Evolutionary conservation across 1,140 invertebrate genomes (phyloP).

Genomic region (Cydia splendana): DNA sequence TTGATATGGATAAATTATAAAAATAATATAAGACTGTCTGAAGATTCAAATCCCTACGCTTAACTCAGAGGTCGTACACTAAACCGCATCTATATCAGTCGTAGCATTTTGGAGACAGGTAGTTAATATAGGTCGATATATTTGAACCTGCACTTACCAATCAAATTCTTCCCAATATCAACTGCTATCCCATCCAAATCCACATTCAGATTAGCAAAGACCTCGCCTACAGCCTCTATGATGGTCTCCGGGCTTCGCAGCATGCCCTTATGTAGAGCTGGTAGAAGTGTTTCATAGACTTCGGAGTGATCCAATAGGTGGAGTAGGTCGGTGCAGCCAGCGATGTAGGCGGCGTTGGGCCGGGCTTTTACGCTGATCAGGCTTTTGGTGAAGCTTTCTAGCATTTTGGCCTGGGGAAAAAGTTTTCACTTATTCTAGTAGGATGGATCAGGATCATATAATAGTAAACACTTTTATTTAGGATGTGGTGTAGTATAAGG

Average conservation of each 20-base stretch:
- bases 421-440: neutral
- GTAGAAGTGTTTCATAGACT: conserved; percentile 88
- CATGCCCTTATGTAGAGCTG: conserved; percentile 94
- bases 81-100: too few relatives aligned
- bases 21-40: too few relatives aligned
- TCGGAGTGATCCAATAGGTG: conserved; percentile 84
- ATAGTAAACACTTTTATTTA: too few relatives aligned
- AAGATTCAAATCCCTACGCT: too few relatives aligned
- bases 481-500: too few relatives aligned
- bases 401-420: conserved; percentile 80
- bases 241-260: conserved; percentile 96
- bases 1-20: too few relatives aligned
- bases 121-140: too few relatives aligned
- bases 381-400: conserved; percentile 90
- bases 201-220: conserved; percentile 86
- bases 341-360: conserved; percentile 85
- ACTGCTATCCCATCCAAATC: conserved; percentile 90
- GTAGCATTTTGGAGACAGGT: too few relatives aligned
- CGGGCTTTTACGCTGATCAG: conserved; percentile 90
- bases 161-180: conserved; percentile 91
- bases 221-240: conserved; percentile 88
- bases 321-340: conserved; percentile 84
- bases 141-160: conserved; percentile 78
- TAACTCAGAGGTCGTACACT: too few relatives aligned
- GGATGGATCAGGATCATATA: too few relatives aligned